A percentile compares a stretch with the other conserved stretches of the same genome.
These are phyloP conservation scores for Eremophila alpestris DNA, from an alignment of 2,797 vertebrate species.

Conservation along the genomic window DNA sequence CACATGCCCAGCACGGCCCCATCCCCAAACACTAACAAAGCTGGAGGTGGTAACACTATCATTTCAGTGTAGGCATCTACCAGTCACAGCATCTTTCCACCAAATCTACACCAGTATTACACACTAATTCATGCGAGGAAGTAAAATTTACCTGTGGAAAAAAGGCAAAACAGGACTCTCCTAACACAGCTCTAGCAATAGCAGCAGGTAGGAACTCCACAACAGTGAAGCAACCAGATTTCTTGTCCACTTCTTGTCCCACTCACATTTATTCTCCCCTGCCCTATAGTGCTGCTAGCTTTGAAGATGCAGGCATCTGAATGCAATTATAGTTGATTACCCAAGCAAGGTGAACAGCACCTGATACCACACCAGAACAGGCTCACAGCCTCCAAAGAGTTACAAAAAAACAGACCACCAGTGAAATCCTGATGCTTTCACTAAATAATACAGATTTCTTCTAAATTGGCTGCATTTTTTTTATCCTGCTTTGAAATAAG, in stretches of 20 bases:
- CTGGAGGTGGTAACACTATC: neutral
- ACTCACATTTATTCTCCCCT: neutral
- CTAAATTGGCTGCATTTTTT: neutral
- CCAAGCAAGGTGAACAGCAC: neutral
- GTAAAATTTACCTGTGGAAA: neutral
- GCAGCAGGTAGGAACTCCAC: fast-evolving
- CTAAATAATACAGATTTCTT: neutral
- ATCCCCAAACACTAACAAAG: neutral
- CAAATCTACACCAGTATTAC: neutral
- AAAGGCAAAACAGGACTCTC: neutral
- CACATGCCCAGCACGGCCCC: neutral
- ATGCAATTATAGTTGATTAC: neutral
- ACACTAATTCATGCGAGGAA: neutral
- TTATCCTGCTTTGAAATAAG: neutral
- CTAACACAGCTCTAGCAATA: neutral
- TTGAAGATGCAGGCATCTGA: neutral
- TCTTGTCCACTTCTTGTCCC: fast-evolving
- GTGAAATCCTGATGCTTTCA: neutral
- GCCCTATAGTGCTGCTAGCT: neutral
- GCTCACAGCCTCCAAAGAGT: neutral
- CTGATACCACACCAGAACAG: neutral
- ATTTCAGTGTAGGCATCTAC: neutral
- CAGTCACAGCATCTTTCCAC: neutral
- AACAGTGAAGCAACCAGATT: fast-evolving
- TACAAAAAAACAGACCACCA: neutral